A percentile compares a stretch with the other conserved stretches of the same genome.
phyloP scores from a whole-genome alignment of 2,888 invertebrate species.

The Cephonodes hylas region DNA sequence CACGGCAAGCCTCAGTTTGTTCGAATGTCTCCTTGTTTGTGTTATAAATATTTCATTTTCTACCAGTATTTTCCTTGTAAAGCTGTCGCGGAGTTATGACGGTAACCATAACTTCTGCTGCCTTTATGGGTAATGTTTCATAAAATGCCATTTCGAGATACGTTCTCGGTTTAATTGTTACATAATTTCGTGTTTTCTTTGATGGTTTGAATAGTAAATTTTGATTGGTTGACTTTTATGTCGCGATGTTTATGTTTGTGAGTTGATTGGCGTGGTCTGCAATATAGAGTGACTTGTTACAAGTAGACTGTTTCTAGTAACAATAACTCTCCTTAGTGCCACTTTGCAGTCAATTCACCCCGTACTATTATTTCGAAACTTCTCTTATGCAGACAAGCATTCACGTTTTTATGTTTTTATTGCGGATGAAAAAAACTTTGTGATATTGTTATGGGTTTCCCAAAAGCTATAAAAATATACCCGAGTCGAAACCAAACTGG shows the following conservation, averaged over 20 bases:
- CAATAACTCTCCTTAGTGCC: no score
- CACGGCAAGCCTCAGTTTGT: neutral
- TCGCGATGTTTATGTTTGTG: neutral
- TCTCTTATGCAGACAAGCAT: no score
- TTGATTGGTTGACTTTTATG: neutral
- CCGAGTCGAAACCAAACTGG: no score
- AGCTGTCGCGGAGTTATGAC: neutral
- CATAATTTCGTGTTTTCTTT: neutral
- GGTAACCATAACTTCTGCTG: neutral
- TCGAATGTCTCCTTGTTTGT: neutral
- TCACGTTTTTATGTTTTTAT: no score
- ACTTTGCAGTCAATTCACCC: no score
- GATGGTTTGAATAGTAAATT: neutral
- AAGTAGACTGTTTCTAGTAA: no score
- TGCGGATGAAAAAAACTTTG: no score
- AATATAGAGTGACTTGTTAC: no score
- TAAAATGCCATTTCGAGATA: neutral
- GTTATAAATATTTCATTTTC: slow-evolving; percentile 6
- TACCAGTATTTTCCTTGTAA: slow-evolving; percentile 3
- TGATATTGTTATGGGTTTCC: no score
- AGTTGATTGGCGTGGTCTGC: no score
- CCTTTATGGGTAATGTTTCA: neutral
- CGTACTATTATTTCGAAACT: no score
- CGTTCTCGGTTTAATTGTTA: neutral
- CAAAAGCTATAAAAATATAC: no score